phyloP scores from a whole-genome alignment of 2,888 invertebrate genomes.

The Rhingia campestris region DNA sequence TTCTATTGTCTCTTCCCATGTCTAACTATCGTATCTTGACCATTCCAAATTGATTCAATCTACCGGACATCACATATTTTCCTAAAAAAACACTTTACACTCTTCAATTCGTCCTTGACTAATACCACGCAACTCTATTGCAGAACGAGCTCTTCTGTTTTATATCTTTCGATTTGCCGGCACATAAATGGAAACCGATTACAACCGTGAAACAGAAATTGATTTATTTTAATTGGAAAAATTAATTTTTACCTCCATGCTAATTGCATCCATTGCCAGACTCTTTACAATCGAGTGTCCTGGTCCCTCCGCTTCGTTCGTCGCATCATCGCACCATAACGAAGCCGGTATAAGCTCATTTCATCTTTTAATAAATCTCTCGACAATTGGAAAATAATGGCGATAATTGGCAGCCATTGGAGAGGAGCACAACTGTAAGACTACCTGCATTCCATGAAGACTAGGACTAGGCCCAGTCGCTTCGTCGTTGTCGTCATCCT shows the following conservation, averaged over 20 bases:
- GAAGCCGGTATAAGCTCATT: slow-evolving; percentile 46
- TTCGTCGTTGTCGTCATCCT: slow-evolving; percentile 35
- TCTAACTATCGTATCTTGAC: too few relatives aligned
- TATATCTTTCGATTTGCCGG: slow-evolving; percentile 69
- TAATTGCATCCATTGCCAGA: slow-evolving; percentile 59
- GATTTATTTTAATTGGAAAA: slow-evolving; percentile 74
- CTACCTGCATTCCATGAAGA: slow-evolving; percentile 14
- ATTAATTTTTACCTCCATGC: slow-evolving; percentile 73
- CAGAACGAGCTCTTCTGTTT: slow-evolving; percentile 20
- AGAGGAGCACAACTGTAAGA: slow-evolving; percentile 22
- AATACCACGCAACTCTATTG: slow-evolving; percentile 14
- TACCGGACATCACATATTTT: too few relatives aligned
- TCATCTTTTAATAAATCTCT: slow-evolving; percentile 70
- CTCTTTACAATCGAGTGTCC: neutral
- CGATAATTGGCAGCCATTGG: slow-evolving; percentile 68
- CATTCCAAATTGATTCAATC: too few relatives aligned
- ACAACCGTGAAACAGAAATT: slow-evolving; percentile 69
- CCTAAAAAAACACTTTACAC: too few relatives aligned
- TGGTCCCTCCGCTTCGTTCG: neutral
- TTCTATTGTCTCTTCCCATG: too few relatives aligned
- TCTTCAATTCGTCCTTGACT: slow-evolving; percentile 50
- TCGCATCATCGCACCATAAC: neutral
- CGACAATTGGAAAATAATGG: slow-evolving; percentile 74
- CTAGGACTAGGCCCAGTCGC: slow-evolving; percentile 32
- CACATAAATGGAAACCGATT: slow-evolving; percentile 70